Base-by-base conservation (phyloP, 2,888 invertebrate genomes). In the Leptogaster cylindrica region DNA sequence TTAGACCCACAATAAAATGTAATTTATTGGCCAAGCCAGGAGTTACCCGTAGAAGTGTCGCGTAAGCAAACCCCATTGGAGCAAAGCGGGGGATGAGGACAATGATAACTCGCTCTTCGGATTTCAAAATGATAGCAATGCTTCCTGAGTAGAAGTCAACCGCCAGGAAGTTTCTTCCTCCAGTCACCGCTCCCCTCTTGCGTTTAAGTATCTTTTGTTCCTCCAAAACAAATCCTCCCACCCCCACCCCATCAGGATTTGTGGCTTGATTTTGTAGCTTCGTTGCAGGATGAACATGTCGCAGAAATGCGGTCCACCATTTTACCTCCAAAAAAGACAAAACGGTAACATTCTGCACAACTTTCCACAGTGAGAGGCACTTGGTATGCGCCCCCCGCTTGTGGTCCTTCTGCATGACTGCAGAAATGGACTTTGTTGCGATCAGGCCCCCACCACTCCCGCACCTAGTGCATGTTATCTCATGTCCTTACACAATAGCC, bases 1-100 rank as follows among this genome's bases (percentile, higher is more conserved):
- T 75, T 74, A 75, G 75, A 74, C 71, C 69, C 71, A 73, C 73
- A 73, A 74, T 74, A 74, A 74, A 74, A 73, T 73, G 71, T 71
- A 74, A 73, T 74, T 74, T 65, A 65, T 65, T 52, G 33, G 23
- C 36, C 50, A 31, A 3, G 18, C 48, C 23, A 12, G 23, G 18
- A 16, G 44, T 14, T 14, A 41, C 14, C 27, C 12, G 39, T 28
- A 8, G n/a, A 27, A 44, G 8, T 44, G 12, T 12, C 61, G 44
- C 18, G 44, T 25, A 61, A 41, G 14, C 41, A 61, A 28, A 2
- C 25, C 44, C 41, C 41, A 39, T 41, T 41, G 36, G 39, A 25
- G 14, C 18, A n/a, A n/a, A n/a, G n/a, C n/a, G n/a, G n/a, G n/a
- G n/a, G n/a, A n/a, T n/a, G n/a, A n/a, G n/a, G n/a, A n/a, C n/a